These are phyloP conservation scores for Ptychochromis oligacanthus DNA, from an alignment of 2,113 vertebrate species.

Conservation along the genomic window DNA sequence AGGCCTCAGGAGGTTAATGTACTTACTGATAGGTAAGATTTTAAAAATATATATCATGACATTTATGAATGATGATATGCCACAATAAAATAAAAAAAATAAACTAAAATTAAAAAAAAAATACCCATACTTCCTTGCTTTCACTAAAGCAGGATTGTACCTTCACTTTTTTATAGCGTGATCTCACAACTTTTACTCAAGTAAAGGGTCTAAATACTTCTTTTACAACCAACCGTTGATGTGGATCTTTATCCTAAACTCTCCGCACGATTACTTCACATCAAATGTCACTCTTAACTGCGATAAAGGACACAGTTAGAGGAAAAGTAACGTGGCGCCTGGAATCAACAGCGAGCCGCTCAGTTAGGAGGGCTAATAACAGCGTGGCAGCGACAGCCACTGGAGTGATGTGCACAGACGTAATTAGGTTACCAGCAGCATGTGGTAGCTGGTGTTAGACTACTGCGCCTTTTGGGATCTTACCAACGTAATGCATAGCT, in stretches of 20 bases:
- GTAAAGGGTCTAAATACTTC: not conserved
- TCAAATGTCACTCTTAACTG: constrained; percentile 33
- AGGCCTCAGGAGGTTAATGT: not conserved
- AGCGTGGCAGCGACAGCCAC: constrained; percentile 65
- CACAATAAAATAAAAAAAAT: not conserved
- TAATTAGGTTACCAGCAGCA: constrained; percentile 76
- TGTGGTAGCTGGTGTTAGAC: constrained; percentile 64
- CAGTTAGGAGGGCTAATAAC: constrained; percentile 59
- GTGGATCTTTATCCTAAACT: not conserved
- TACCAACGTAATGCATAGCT: constrained; percentile 40
- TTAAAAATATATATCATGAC: not conserved
- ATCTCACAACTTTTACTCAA: not conserved
- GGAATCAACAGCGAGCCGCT: constrained; percentile 46
- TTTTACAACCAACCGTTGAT: not conserved
- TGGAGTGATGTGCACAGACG: constrained; percentile 70
- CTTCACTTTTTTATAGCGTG: not conserved
- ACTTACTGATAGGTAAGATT: not conserved
- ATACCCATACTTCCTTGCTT: not conserved
- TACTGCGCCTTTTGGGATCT: constrained; percentile 64
- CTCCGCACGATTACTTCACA: not conserved
- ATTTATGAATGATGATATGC: not conserved
- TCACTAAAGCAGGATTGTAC: not conserved
- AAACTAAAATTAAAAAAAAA: too few species aligned
- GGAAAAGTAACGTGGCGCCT: constrained; percentile 38
- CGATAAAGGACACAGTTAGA: constrained; percentile 29